Evolutionary conservation across 1,140 invertebrate species (phyloP).

Genomic region (Contarinia nasturtii): DNA sequence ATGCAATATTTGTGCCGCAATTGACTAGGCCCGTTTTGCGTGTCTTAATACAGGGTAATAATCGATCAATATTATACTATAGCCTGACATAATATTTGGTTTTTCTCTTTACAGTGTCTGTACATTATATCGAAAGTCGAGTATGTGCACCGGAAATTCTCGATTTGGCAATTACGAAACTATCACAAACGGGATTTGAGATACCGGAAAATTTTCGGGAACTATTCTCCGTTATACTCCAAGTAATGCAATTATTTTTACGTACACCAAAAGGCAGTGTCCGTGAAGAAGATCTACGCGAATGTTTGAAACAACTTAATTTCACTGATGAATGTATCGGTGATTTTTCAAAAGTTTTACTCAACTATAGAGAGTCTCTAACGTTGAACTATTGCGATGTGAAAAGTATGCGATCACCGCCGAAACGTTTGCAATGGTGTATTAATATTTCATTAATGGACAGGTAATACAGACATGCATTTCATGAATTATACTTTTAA

Average conservation of each 20-base stretch:
- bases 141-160: slow-evolving; percentile 19
- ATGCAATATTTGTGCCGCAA: slow-evolving; percentile 12
- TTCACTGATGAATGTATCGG: slow-evolving; percentile 18
- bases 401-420: slow-evolving; percentile 16
- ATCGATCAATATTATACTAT: too few species aligned
- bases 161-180: slow-evolving; percentile 20
- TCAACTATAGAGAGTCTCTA: slow-evolving; percentile 18
- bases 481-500: background rate
- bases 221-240: slow-evolving; percentile 17
- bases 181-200: slow-evolving; percentile 17
- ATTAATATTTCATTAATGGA: slow-evolving; percentile 19
- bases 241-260: slow-evolving; percentile 21
- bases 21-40: slow-evolving; percentile 15
- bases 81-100: too few species aligned
- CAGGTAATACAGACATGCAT: slow-evolving; percentile 7
- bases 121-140: slow-evolving; percentile 19
- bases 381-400: slow-evolving; percentile 18
- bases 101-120: slow-evolving; percentile 10
- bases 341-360: slow-evolving; percentile 17
- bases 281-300: slow-evolving; percentile 17
- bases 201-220: slow-evolving; percentile 22
- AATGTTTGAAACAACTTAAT: slow-evolving; percentile 16
- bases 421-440: slow-evolving; percentile 20
- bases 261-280: slow-evolving; percentile 17
- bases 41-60: slow-evolving; percentile 15